Evolutionary conservation across 2,797 vertebrate genomes (phyloP).

Genomic region (Liparis tanakae): DNA sequence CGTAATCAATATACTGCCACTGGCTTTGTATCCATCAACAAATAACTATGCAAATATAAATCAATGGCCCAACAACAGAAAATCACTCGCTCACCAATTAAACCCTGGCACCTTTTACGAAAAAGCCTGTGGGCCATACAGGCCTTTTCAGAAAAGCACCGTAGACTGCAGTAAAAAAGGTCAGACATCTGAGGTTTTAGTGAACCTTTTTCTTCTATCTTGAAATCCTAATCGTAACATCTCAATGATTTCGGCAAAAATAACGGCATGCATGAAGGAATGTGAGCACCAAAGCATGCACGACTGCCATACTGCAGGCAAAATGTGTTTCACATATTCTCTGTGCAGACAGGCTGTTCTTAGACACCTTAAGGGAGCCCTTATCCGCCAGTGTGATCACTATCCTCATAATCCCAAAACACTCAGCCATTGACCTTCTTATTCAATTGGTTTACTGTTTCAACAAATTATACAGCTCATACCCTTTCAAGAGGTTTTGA

Average conservation of each 20-base stretch:
- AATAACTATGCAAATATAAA: conserved; percentile 86
- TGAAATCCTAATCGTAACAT: conserved; percentile 5
- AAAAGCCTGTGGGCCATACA: conserved; percentile 16
- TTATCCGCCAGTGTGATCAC: conserved; percentile 58
- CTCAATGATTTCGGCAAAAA: conserved; percentile 10
- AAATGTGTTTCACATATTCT: conserved; percentile 6
- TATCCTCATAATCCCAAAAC: conserved; percentile 68
- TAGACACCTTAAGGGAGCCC: conserved; percentile 42
- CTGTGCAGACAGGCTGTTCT: conserved; percentile 29
- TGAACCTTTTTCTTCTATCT: conserved; percentile 1
- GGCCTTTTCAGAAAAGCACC: conserved; percentile 60
- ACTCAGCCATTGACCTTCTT: conserved; percentile 56
- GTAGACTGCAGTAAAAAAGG: conserved; percentile 55
- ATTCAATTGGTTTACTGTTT: conserved; percentile 60
- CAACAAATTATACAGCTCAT: conserved; percentile 63
- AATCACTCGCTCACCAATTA: conserved; percentile 82
- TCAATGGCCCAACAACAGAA: conserved; percentile 82
- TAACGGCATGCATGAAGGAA: not conserved
- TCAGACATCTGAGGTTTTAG: conserved; percentile 12
- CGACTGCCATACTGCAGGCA: conserved; percentile 23
- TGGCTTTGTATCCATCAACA: conserved; percentile 82
- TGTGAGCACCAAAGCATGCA: not conserved
- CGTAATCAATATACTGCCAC: conserved; percentile 75
- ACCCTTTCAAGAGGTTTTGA: conserved; percentile 61
- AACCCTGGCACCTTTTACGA: conserved; percentile 51